Evolutionary conservation across 2,888 invertebrate genomes (phyloP).

Genomic region (Minunthozetes semirufus): DNA sequence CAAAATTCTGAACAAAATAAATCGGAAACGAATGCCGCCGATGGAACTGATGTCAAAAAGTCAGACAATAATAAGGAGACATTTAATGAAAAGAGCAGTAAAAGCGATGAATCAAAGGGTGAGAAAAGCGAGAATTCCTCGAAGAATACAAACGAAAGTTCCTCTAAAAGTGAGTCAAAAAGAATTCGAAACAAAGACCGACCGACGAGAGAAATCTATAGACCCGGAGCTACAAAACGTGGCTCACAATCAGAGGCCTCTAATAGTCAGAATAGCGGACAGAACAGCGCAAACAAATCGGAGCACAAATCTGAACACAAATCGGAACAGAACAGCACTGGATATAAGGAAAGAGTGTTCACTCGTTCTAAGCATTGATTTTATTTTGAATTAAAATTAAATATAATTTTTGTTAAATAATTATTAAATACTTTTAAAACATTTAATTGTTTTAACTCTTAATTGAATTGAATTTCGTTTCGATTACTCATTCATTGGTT

Average conservation of each 20-base stretch:
- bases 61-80: background rate
- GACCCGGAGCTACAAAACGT: slow-evolving; percentile 59
- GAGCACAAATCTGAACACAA: slow-evolving; percentile 19
- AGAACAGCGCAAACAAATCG: slow-evolving; percentile 8
- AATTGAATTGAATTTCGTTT: background rate
- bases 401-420: background rate
- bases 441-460: background rate
- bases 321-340: background rate
- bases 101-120: background rate
- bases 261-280: background rate
- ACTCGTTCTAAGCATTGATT: slow-evolving; percentile 5
- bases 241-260: slow-evolving; percentile 33
- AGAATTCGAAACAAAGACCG: slow-evolving; percentile 56
- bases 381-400: background rate
- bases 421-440: background rate
- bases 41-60: background rate
- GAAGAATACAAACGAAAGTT: background rate
- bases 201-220: slow-evolving; percentile 79
- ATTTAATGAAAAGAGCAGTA: background rate
- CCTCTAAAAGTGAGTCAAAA: background rate
- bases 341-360: slow-evolving; percentile 20
- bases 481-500: background rate
- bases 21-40: background rate
- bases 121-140: slow-evolving; percentile 12
- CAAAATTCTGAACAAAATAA: background rate